These are phyloP conservation scores for Triplophysa bombifrons DNA, from an alignment of 2,797 vertebrate genomes.

Conservation along the genomic window DNA sequence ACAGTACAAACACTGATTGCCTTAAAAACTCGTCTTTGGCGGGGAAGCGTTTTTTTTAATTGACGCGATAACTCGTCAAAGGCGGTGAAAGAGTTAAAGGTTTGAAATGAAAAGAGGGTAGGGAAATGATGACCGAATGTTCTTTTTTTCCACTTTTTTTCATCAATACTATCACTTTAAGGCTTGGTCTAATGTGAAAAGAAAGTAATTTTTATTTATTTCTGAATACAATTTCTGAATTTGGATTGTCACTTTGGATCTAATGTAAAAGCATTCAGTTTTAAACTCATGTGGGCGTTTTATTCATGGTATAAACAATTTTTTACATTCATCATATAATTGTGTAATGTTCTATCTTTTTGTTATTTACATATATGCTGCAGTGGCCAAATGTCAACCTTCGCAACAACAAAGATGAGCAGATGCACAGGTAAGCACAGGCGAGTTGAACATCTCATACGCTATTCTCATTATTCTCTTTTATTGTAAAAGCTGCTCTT, in stretches of 20 bases:
- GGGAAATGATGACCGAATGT: too few species aligned
- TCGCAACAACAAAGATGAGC: constrained; percentile 97
- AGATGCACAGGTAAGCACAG: constrained; percentile 88
- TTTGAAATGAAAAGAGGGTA: too few species aligned
- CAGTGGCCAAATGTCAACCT: constrained; percentile 98
- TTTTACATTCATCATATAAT: not conserved
- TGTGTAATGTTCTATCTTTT: not conserved
- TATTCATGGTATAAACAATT: not conserved
- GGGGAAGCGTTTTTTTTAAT: too few species aligned
- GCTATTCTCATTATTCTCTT: not conserved
- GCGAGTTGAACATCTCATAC: not conserved
- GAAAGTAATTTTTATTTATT: not conserved
- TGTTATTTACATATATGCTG: constrained; percentile 19
- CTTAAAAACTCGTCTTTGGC: too few species aligned
- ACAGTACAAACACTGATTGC: too few species aligned
- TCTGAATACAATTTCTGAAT: not conserved
- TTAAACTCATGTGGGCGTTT: not conserved
- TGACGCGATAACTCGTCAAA: too few species aligned
- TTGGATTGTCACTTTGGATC: too few species aligned
- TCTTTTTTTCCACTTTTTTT: too few species aligned
- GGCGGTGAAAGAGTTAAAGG: too few species aligned
- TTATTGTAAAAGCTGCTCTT: constrained; percentile 12
- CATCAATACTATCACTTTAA: not conserved
- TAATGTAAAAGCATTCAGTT: not conserved
- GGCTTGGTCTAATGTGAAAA: not conserved